A percentile compares a stretch with the other conserved stretches of the same genome.
Conservation (phyloP, 2,113 vertebrate species). For the Turdus rufiventris region DNA sequence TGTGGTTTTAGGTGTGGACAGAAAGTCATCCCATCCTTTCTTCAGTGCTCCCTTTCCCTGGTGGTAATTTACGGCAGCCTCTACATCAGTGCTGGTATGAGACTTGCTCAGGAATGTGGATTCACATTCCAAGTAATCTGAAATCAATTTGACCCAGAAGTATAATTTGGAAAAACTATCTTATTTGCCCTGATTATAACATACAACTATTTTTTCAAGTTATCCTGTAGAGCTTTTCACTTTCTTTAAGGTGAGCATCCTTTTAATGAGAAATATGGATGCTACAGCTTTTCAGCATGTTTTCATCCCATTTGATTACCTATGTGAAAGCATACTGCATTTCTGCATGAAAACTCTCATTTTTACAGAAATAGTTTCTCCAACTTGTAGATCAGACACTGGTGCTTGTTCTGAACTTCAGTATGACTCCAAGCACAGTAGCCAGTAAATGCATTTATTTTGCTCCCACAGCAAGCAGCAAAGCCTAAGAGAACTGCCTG, state of each 20-base stretch:
- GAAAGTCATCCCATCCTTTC: not conserved
- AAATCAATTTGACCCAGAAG: not conserved
- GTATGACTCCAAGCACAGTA: not conserved
- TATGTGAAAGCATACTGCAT: not conserved
- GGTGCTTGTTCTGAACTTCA: not conserved
- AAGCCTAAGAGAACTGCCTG: not conserved
- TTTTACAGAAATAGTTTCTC: not conserved
- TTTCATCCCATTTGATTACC: not conserved
- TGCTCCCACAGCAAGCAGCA: not conserved
- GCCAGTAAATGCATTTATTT: not conserved
- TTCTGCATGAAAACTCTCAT: not conserved
- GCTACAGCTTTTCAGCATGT: not conserved
- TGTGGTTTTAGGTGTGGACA: not conserved
- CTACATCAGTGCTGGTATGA: accelerated
- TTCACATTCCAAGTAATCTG: not conserved
- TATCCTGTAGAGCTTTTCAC: not conserved
- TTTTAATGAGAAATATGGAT: not conserved
- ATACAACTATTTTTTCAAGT: not conserved
- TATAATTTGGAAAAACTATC: not conserved
- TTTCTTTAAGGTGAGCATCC: not conserved
- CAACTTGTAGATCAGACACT: not conserved
- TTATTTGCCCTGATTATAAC: not conserved
- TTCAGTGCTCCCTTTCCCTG: not conserved
- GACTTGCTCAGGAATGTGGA: not conserved
- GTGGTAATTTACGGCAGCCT: not conserved